Percentiles rank a stretch among this genome's conserved stretches.
Evolutionary conservation across 1,140 invertebrate species (phyloP).

Genomic region (Drosophila triauraria): DNA sequence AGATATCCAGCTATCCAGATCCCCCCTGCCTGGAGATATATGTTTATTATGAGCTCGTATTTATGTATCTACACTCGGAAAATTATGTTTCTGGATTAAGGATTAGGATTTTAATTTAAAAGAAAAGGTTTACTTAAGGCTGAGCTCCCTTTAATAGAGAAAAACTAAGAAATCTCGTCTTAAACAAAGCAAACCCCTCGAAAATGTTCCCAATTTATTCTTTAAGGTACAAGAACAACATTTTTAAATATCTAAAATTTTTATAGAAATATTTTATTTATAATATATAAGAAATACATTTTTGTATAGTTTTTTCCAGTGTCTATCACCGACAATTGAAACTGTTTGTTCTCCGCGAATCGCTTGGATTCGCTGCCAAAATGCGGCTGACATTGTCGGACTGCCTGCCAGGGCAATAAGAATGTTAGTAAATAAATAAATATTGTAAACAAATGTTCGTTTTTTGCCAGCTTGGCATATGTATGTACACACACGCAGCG

Average conservation of each 20-base stretch:
- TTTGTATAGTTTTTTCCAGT: not conserved
- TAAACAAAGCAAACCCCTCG: not conserved
- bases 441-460: slow-evolving; percentile 74
- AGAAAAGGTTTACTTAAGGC: not conserved
- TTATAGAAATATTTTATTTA: no score
- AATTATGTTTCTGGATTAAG: no score
- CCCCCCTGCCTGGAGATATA: slow-evolving; percentile 1
- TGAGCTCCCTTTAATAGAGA: no score
- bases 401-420: slow-evolving; percentile 42
- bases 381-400: slow-evolving; percentile 56
- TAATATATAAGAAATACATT: not conserved
- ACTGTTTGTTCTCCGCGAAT: slow-evolving; percentile 28
- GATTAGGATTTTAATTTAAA: no score
- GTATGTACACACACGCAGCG: slow-evolving; percentile 20
- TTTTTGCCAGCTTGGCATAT: slow-evolving; percentile 68
- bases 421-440: slow-evolving; percentile 71
- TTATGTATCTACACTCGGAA: not conserved
- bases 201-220: not conserved
- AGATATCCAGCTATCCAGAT: not conserved
- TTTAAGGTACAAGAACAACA: no score
- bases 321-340: slow-evolving; percentile 36
- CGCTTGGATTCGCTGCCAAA: slow-evolving; percentile 50
- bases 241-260: no score
- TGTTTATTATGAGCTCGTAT: slow-evolving; percentile 12
- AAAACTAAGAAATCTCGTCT: not conserved